Percentiles rank a stretch among this genome's conserved stretches.
Evolutionary conservation across 2,797 vertebrate species (phyloP).

Genomic region (Epinephelus malabaricus): DNA sequence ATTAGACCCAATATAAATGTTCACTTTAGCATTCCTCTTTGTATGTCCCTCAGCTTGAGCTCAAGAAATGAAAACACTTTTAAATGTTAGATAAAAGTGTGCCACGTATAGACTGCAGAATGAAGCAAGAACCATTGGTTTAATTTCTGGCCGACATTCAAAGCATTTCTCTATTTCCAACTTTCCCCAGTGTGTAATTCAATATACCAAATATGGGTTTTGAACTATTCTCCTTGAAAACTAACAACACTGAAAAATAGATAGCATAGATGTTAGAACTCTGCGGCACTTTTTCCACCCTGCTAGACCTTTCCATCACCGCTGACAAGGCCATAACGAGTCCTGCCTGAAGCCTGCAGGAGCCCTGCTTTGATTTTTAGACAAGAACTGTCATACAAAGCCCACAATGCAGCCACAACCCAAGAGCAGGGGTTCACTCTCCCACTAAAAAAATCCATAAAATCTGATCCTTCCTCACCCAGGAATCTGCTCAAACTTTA

Average conservation of each 20-base stretch:
- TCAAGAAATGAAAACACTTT: conserved; percentile 5
- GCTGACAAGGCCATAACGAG: conserved; percentile 51
- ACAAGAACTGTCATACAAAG: conserved; percentile 53
- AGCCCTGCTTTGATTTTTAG: conserved; percentile 34
- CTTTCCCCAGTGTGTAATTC: neutral
- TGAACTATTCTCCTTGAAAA: conserved; percentile 44
- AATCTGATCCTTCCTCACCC: conserved; percentile 23
- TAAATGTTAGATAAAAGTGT: neutral
- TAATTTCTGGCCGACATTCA: neutral
- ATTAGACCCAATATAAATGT: conserved; percentile 29
- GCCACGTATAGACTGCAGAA: neutral
- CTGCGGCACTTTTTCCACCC: conserved; percentile 7
- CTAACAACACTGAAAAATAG: conserved; percentile 40
- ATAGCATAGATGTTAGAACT: conserved; percentile 27
- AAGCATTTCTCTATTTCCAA: conserved; percentile 6
- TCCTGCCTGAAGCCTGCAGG: conserved; percentile 44
- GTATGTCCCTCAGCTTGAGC: neutral
- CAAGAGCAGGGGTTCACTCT: neutral
- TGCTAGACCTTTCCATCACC: conserved; percentile 50
- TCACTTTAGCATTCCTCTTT: neutral
- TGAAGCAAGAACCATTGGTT: neutral
- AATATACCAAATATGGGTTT: conserved; percentile 4
- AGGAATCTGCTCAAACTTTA: conserved; percentile 39
- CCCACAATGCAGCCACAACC: conserved; percentile 15
- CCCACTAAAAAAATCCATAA: conserved; percentile 40